Base-by-base conservation (phyloP, 64 coral and sea anemone genomes). In the Dendrophyllia cribrosa region DNA sequence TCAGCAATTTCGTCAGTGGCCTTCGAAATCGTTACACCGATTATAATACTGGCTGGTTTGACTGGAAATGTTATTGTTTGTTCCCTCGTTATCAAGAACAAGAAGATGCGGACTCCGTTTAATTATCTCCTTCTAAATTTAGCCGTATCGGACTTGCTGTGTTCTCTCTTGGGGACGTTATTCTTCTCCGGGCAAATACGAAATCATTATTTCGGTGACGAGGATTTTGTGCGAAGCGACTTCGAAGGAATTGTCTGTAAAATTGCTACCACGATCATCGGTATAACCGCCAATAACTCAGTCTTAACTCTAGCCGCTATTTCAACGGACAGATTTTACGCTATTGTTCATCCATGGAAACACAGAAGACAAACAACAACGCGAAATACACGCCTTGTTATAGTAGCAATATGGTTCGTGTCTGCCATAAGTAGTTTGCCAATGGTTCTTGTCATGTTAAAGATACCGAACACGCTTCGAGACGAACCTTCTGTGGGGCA, bases 101-200 rank as follows among this genome's bases (percentile, higher is more conserved):
- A 84, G 17, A 84, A 84, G 63, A 47, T 84, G 62, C 49, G 80
- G 24, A 84, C 80, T 25, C 19, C 80, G 46, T 84, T 84, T 13
- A 84, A 84, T 24, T 84, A 67, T 67, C 80, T 84, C 21, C 80
- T 84, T 9, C 80, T 84, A 14, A 84, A 84, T 84, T 68, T 84
- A 68, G 80, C 80, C 10, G 46, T 51, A 19, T 84, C 80, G n/a
- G 80, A 84, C 80, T 68, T 84, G 61, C 47, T 49, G 12, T 84
- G 80, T 19, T 66, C 62, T 2, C 11, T 84, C 0, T 51, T 66
- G 1, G 80, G 19, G 4, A 6, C 59, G 12, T 24, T 84, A 0
- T 84, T 68, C 20, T 84, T 23, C 58, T 60, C 80, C 10, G 45
- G 80, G 9, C 17, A 84, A 11, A 84, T 84, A 22, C 43, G 46